Evolutionary conservation across 2,797 vertebrate species (phyloP).

Genomic region (Clangula hyemalis): DNA sequence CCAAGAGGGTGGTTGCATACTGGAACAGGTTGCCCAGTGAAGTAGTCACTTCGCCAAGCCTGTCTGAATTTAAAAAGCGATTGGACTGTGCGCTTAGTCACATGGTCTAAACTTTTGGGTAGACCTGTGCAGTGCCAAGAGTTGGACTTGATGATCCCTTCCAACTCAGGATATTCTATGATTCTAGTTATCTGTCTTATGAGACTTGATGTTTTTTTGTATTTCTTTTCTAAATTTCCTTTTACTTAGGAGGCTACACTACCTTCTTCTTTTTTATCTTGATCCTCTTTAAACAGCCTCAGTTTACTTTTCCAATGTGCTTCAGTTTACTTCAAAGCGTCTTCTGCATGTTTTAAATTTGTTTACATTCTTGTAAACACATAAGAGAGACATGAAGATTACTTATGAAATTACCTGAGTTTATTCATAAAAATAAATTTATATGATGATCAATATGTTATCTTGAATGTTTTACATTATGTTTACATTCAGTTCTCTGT

Average conservation of each 20-base stretch:
- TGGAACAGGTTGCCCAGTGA: no score
- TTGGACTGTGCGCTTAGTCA: no score
- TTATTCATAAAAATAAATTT: constrained; percentile 10
- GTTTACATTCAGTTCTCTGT: neutral
- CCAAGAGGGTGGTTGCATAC: no score
- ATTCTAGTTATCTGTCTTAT: neutral
- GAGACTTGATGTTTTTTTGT: neutral
- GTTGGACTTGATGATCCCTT: no score
- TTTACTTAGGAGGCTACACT: neutral
- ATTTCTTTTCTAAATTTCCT: neutral
- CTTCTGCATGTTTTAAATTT: constrained; percentile 24
- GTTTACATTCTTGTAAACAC: constrained; percentile 3
- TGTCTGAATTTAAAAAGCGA: no score
- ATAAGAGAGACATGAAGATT: neutral
- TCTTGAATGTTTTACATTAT: neutral
- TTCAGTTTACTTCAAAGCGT: constrained; percentile 31
- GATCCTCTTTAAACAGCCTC: neutral
- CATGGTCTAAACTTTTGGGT: no score
- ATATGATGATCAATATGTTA: neutral
- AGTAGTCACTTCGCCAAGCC: no score
- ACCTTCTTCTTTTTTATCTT: neutral
- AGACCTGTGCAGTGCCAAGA: no score
- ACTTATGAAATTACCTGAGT: constrained; percentile 7
- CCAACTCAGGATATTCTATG: no score
- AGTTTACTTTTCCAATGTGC: neutral